Percentiles rank a stretch among this genome's conserved stretches.
These are phyloP conservation scores for Eurytoma adleriae DNA, from an alignment of 2,888 invertebrate genomes.

Conservation along the genomic window DNA sequence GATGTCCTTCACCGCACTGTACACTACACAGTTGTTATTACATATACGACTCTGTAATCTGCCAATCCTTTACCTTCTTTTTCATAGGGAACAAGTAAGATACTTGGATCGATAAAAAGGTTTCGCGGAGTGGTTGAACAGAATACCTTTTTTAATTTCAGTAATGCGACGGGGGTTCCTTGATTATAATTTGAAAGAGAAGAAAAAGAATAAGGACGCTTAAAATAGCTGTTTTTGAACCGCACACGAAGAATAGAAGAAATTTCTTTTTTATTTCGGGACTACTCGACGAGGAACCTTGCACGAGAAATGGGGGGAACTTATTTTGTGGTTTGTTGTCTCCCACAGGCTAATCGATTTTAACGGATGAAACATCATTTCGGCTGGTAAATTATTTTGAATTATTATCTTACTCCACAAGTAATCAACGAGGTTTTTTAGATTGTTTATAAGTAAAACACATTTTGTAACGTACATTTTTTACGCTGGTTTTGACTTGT, in stretches of 20 bases:
- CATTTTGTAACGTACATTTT: neutral
- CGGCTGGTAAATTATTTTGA: no score
- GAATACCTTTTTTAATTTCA: slow-evolving; percentile 25
- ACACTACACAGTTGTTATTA: slow-evolving; percentile 31
- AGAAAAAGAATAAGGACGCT: neutral
- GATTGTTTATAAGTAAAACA: neutral
- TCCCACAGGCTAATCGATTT: slow-evolving; percentile 28
- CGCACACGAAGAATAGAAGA: neutral
- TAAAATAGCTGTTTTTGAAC: slow-evolving; percentile 19
- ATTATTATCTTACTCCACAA: no score
- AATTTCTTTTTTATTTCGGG: neutral
- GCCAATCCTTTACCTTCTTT: slow-evolving; percentile 42
- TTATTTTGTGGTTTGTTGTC: slow-evolving; percentile 16
- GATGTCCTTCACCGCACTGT: neutral
- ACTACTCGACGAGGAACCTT: no score
- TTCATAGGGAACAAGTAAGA: neutral
- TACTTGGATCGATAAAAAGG: neutral
- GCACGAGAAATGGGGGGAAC: slow-evolving; percentile 12
- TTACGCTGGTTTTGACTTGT: slow-evolving; percentile 17
- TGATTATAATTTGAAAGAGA: slow-evolving; percentile 17
- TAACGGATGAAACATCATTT: slow-evolving; percentile 12
- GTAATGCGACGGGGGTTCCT: neutral
- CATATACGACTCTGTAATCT: slow-evolving; percentile 51
- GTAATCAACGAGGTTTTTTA: neutral
- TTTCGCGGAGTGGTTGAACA: slow-evolving; percentile 11